Percentiles rank a stretch among this genome's conserved stretches.
These are phyloP conservation scores for Gorsachius magnificus DNA, from an alignment of 2,797 vertebrate genomes.

Conservation along the genomic window DNA sequence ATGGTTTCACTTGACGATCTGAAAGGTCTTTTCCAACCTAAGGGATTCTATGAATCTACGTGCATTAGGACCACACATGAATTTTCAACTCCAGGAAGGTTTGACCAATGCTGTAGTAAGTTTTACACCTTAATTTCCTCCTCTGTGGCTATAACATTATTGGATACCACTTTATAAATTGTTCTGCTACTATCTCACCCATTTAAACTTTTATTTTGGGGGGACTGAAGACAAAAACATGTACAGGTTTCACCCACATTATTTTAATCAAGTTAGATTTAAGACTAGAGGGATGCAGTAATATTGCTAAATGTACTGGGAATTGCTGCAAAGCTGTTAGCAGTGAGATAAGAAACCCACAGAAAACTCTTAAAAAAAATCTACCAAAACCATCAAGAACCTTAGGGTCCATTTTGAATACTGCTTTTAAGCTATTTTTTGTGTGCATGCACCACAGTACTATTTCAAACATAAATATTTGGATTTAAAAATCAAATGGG, in stretches of 20 bases:
- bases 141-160: not conserved
- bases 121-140: not conserved
- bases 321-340: not conserved
- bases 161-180: not conserved
- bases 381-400: not conserved
- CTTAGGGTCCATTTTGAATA: not conserved
- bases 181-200: not conserved
- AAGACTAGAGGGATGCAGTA: not conserved
- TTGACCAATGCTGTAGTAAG: not conserved
- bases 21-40: no score
- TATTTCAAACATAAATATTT: not conserved
- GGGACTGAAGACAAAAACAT: not conserved
- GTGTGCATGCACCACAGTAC: not conserved
- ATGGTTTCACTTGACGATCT: no score
- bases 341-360: not conserved
- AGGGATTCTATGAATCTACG: no score
- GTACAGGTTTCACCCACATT: not conserved
- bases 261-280: not conserved
- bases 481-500: constrained; percentile 2
- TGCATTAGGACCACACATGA: not conserved
- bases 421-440: not conserved
- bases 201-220: not conserved
- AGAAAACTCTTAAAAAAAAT: not conserved
- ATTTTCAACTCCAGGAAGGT: not conserved
- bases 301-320: not conserved